Percentiles rank a stretch among this genome's conserved stretches.
Evolutionary conservation across 2,797 vertebrate species (phyloP).

Genomic region (Sarcoramphus papa): DNA sequence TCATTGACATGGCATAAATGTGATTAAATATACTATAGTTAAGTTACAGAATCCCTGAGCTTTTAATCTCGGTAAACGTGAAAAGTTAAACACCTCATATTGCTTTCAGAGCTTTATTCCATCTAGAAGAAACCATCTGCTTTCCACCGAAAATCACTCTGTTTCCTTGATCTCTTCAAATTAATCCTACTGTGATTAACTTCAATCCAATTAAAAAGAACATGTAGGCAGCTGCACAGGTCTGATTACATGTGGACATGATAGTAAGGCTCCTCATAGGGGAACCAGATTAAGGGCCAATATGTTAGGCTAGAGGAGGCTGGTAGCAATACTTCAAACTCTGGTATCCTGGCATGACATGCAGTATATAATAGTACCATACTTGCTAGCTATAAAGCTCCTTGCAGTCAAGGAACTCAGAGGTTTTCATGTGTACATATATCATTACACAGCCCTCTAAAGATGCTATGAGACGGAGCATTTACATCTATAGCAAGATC

Average conservation of each 20-base stretch:
- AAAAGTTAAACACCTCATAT: slow-evolving; percentile 21
- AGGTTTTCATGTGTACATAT: neutral
- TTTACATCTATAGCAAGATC: neutral
- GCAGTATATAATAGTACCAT: neutral
- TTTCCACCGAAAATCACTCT: slow-evolving; percentile 18
- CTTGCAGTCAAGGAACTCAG: neutral
- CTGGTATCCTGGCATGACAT: neutral
- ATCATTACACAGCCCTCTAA: neutral
- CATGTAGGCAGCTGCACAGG: slow-evolving; percentile 43
- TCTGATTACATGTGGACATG: slow-evolving; percentile 42
- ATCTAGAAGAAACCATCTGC: slow-evolving; percentile 51
- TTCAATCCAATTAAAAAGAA: slow-evolving; percentile 65
- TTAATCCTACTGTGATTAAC: slow-evolving; percentile 64
- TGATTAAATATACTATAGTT: slow-evolving; percentile 18
- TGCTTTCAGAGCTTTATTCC: slow-evolving; percentile 38
- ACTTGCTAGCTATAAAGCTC: neutral
- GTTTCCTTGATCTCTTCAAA: slow-evolving; percentile 60
- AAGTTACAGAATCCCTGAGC: slow-evolving; percentile 30
- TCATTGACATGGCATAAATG: neutral
- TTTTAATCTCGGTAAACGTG: slow-evolving; percentile 46
- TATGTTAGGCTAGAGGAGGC: neutral
- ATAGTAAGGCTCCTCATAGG: neutral
- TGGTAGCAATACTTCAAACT: neutral
- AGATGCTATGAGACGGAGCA: neutral
- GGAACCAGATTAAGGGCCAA: neutral